A percentile compares a stretch with the other conserved stretches of the same genome.
phyloP scores from a whole-genome alignment of 2,888 invertebrate species.

The Odontomyia ornata region DNA sequence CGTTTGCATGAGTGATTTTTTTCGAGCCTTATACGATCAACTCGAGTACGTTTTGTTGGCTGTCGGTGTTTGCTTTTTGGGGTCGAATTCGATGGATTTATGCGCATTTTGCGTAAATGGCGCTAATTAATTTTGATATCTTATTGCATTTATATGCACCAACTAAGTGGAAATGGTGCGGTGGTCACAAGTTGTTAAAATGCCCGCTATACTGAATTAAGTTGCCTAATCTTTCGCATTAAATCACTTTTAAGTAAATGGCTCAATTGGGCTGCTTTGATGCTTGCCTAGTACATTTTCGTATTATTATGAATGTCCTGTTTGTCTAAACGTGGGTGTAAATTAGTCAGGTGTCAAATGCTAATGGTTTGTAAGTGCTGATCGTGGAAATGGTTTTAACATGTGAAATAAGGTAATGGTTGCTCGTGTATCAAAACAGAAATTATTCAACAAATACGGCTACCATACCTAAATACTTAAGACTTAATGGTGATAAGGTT shows the following conservation, averaged over 20 bases:
- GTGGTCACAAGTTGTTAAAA: constrained; percentile 14
- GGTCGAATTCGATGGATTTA: constrained; percentile 28
- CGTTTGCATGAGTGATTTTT: constrained; percentile 16
- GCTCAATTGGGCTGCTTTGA: constrained; percentile 11
- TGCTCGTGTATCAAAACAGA: too few species aligned
- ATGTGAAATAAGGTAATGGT: too few species aligned
- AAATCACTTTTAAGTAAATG: constrained; percentile 32
- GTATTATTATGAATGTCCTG: constrained; percentile 1
- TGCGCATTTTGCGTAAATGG: constrained; percentile 38
- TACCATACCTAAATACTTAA: too few species aligned
- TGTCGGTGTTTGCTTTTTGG: constrained; percentile 9
- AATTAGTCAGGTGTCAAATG: constrained; percentile 8
- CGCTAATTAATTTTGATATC: constrained; percentile 41
- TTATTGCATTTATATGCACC: constrained; percentile 2
- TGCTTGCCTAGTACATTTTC: neutral
- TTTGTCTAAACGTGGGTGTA: neutral
- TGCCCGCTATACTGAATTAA: neutral
- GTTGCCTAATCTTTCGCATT: constrained; percentile 22
- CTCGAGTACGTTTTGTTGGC: neutral
- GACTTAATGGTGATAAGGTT: too few species aligned
- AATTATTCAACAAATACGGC: too few species aligned
- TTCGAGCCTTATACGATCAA: neutral
- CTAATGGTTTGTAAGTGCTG: too few species aligned
- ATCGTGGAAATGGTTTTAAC: too few species aligned
- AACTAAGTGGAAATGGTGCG: neutral